These are phyloP conservation scores for Microctenopoma lineatum DNA, from an alignment of 2,797 vertebrate genomes.

Conservation along the genomic window DNA sequence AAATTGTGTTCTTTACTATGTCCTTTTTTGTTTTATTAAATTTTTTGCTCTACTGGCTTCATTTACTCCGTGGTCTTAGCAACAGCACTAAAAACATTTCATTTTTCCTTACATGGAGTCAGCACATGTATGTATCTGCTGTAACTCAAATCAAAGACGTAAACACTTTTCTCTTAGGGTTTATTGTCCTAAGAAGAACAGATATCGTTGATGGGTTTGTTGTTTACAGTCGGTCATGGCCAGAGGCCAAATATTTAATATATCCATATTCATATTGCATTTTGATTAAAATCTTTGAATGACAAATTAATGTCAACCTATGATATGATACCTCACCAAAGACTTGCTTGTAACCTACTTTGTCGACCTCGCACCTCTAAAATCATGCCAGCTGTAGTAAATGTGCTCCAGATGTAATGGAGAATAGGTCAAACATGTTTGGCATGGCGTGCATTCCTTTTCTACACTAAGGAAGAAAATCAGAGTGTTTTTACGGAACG, in stretches of 20 bases:
- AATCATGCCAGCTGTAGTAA: no score
- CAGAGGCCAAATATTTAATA: constrained; percentile 25
- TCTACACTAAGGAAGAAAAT: constrained; percentile 7
- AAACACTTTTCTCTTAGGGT: constrained; percentile 1
- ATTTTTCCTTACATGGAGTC: no score
- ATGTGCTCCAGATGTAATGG: no score
- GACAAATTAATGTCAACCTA: constrained; percentile 4
- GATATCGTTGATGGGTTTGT: background rate
- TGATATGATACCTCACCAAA: constrained; percentile 42
- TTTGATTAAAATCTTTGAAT: background rate
- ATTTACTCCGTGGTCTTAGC: background rate
- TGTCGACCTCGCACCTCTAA: background rate
- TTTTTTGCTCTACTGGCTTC: background rate
- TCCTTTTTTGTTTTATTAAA: background rate
- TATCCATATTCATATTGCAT: background rate
- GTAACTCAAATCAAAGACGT: background rate
- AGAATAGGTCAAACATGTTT: background rate
- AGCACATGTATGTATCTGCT: background rate
- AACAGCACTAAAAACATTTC: no score
- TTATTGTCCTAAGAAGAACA: background rate
- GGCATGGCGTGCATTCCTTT: no score
- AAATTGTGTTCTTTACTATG: constrained; percentile 82
- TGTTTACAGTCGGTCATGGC: constrained; percentile 5
- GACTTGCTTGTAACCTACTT: constrained; percentile 17
- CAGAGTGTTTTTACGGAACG: constrained; percentile 30